Conservation (phyloP, 1,140 invertebrate genomes). For the Linepithema humile region DNA sequence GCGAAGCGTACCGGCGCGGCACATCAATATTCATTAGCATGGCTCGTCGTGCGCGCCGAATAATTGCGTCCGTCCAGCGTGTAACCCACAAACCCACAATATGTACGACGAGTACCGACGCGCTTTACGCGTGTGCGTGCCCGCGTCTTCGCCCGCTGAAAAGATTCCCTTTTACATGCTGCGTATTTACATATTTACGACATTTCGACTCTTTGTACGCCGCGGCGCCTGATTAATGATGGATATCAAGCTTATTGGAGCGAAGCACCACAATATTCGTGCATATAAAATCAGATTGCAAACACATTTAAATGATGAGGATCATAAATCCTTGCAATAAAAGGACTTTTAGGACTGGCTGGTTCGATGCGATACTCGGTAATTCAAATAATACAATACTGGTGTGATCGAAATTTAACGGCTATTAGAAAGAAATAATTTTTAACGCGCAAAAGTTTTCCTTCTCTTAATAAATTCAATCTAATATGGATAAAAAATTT, state of each 20-base stretch:
- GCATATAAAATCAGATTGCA: neutral
- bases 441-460: neutral
- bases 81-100: slow-evolving; percentile 69
- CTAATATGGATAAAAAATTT: slow-evolving; percentile 6
- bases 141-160: neutral
- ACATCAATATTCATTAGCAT: slow-evolving; percentile 80
- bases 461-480: neutral
- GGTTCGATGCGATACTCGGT: neutral
- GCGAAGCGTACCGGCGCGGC: slow-evolving; percentile 38
- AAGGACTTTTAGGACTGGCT: neutral
- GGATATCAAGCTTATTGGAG: neutral
- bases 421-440: neutral
- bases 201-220: slow-evolving; percentile 16
- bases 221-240: slow-evolving; percentile 26
- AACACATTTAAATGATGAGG: neutral
- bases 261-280: neutral
- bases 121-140: slow-evolving; percentile 8
- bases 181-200: slow-evolving; percentile 41
- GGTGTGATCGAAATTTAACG: neutral
- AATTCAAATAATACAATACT: neutral
- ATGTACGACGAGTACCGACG: neutral
- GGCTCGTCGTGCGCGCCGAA: slow-evolving; percentile 64
- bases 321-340: slow-evolving; percentile 18
- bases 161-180: neutral
- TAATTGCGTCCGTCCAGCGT: slow-evolving; percentile 61